These are phyloP conservation scores for Edolisoma coerulescens DNA, from an alignment of 2,113 vertebrate species.

Conservation along the genomic window DNA sequence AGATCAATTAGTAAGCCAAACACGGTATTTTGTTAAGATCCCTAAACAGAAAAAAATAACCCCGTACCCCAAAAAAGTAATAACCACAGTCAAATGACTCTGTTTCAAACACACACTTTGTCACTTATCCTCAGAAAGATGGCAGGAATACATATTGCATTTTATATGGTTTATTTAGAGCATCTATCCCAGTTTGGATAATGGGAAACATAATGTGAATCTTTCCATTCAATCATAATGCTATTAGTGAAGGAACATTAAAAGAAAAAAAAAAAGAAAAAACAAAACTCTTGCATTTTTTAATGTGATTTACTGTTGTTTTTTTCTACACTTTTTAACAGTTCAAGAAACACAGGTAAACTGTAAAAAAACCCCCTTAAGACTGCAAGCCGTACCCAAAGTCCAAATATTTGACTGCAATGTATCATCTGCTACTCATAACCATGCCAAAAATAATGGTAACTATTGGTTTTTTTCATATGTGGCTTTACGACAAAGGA, in stretches of 20 bases:
- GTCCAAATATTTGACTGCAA: background rate
- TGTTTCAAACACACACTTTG: background rate
- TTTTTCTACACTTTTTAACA: background rate
- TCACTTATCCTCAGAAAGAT: background rate
- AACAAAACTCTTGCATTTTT: background rate
- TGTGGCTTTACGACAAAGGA: background rate
- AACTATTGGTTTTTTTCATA: background rate
- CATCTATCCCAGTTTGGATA: background rate
- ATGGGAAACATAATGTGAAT: background rate
- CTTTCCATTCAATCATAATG: background rate
- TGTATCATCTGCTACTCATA: background rate
- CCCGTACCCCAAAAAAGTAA: background rate
- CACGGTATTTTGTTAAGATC: background rate
- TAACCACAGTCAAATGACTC: background rate
- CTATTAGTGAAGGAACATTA: background rate
- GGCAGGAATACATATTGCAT: background rate
- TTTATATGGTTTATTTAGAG: background rate
- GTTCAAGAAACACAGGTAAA: background rate
- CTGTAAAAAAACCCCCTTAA: background rate
- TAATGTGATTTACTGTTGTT: background rate
- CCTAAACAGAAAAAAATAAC: background rate
- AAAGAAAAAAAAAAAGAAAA: background rate
- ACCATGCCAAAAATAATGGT: background rate
- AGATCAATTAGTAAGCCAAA: background rate
- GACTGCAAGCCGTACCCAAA: fast-evolving